A percentile compares a stretch with the other conserved stretches of the same genome.
Conservation (phyloP, 2,113 vertebrate genomes). For the Saccopteryx bilineata region DNA sequence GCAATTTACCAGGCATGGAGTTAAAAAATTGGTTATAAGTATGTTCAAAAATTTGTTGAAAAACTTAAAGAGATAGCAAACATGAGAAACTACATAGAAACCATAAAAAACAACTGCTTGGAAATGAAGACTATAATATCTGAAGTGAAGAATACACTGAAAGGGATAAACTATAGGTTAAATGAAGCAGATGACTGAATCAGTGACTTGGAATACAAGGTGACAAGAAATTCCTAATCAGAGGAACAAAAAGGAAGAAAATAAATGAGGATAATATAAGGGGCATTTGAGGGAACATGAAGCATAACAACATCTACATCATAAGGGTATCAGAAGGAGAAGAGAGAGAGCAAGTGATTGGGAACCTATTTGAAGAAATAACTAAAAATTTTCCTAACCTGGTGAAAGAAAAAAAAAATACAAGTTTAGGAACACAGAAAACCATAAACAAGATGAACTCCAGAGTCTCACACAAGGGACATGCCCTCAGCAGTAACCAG, state of each 20-base stretch:
- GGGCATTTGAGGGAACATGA: neutral
- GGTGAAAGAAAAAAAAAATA: too few relatives aligned
- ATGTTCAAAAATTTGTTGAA: neutral
- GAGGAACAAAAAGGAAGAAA: neutral
- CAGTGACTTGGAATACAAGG: neutral
- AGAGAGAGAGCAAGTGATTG: neutral
- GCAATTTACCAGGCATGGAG: neutral
- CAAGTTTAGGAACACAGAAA: too few relatives aligned
- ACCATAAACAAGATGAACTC: too few relatives aligned
- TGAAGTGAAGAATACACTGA: neutral
- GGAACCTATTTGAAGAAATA: too few relatives aligned
- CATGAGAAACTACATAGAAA: neutral
- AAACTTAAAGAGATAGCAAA: neutral
- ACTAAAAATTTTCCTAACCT: too few relatives aligned
- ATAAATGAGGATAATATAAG: neutral
- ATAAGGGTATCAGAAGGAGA: neutral
- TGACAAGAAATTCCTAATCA: neutral
- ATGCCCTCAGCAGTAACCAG: too few relatives aligned
- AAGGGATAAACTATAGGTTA: neutral
- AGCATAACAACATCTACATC: neutral
- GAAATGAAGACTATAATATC: neutral
- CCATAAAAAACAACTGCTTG: neutral
- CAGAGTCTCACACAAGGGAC: too few relatives aligned
- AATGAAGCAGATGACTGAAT: neutral
- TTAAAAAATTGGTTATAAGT: neutral